Evolutionary conservation across 2,113 vertebrate species (phyloP).

Genomic region (Cynocephalus volans): DNA sequence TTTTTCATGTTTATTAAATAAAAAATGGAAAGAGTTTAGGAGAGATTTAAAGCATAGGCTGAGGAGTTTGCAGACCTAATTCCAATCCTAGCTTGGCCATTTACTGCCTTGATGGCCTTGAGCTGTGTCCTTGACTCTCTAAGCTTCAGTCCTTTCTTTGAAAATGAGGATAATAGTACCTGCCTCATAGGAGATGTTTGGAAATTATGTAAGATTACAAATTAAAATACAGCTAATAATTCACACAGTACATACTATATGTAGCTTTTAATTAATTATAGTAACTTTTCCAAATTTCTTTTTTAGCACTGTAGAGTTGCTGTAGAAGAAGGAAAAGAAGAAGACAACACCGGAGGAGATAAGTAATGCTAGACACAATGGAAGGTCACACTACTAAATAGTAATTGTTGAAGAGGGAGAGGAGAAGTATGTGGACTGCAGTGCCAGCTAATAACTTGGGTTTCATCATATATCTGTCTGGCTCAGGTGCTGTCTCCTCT

Average conservation of each 20-base stretch:
- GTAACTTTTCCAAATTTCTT: constrained; percentile 56
- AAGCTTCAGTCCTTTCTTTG: constrained; percentile 5
- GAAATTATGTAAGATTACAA: constrained; percentile 33
- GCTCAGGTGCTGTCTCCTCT: background rate
- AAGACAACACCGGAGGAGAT: constrained; percentile 15
- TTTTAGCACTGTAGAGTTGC: constrained; percentile 60
- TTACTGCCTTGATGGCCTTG: background rate
- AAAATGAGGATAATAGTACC: constrained; percentile 35
- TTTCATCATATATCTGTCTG: background rate
- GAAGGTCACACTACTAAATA: background rate
- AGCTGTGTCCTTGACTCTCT: background rate
- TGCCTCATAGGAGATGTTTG: constrained; percentile 48
- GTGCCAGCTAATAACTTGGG: background rate
- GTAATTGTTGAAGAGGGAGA: background rate
- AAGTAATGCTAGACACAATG: constrained; percentile 17
- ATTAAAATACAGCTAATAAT: constrained; percentile 45
- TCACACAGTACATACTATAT: constrained; percentile 7
- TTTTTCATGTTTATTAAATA: constrained; percentile 29
- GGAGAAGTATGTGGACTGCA: background rate
- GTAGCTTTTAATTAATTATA: constrained; percentile 54
- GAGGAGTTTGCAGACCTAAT: background rate
- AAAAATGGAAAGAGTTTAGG: background rate
- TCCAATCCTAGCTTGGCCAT: constrained; percentile 18
- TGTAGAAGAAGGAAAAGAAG: constrained; percentile 64
- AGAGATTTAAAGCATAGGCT: constrained; percentile 8